Conservation (phyloP, 2,797 vertebrate species). For the Amniataba percoides region DNA sequence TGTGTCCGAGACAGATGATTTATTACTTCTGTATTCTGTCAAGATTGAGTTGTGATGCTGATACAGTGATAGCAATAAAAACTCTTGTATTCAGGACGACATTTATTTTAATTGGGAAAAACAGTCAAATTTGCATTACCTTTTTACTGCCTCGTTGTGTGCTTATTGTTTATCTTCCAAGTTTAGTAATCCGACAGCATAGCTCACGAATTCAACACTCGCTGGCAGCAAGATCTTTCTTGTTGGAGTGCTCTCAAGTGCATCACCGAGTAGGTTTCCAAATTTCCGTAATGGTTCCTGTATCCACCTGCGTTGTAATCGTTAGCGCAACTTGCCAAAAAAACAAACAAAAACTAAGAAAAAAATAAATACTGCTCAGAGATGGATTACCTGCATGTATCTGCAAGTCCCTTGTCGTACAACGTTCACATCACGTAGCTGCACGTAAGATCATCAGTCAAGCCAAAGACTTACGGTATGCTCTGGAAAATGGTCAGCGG, state of each 20-base stretch:
- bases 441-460: background rate
- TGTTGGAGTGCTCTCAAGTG: slow-evolving; percentile 23
- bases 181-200: slow-evolving; percentile 25
- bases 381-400: slow-evolving; percentile 18
- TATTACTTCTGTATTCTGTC: background rate
- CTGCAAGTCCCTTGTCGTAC: background rate
- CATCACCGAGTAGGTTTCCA: background rate
- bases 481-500: slow-evolving; percentile 16
- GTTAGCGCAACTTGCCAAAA: slow-evolving; percentile 1
- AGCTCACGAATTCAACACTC: slow-evolving; percentile 5
- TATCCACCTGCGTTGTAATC: slow-evolving; percentile 12
- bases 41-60: background rate
- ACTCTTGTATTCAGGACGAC: background rate
- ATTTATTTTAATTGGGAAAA: slow-evolving; percentile 8
- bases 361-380: slow-evolving; percentile 3
- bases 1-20: background rate
- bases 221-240: slow-evolving; percentile 23
- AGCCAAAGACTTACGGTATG: slow-evolving; percentile 3
- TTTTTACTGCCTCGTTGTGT: slow-evolving; percentile 9
- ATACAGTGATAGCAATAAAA: background rate
- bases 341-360: background rate
- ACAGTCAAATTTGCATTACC: background rate
- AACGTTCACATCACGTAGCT: background rate
- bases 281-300: slow-evolving; percentile 8
- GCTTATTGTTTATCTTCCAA: slow-evolving; percentile 29